Percentiles rank a stretch among this genome's conserved stretches.
phyloP scores from a whole-genome alignment of 2,888 invertebrate genomes.

The Glyphotaelius pellucidus region DNA sequence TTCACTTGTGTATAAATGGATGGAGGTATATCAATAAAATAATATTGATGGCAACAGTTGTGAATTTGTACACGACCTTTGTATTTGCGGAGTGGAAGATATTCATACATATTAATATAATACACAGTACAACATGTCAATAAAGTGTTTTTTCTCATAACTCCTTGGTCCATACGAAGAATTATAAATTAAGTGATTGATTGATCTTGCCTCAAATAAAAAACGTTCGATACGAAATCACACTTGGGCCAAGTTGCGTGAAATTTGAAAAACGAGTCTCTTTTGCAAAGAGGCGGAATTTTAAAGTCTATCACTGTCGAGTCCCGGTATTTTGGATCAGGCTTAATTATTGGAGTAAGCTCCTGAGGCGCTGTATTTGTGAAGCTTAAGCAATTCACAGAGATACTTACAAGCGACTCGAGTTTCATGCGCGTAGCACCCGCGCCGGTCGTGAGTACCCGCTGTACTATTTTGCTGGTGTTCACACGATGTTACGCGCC shows the following conservation, averaged over 20 bases:
- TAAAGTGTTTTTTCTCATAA: not conserved
- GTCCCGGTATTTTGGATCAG: not conserved
- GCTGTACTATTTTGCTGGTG: too few species aligned
- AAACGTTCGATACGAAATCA: not conserved
- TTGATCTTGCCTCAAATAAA: not conserved
- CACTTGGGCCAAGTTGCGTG: not conserved
- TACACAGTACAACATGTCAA: not conserved
- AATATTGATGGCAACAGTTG: slow-evolving; percentile 2
- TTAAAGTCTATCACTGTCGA: not conserved
- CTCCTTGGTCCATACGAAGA: not conserved
- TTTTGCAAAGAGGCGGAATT: not conserved
- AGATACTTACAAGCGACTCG: too few species aligned
- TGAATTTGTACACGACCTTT: not conserved
- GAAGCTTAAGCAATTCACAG: too few species aligned
- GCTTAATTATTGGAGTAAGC: not conserved
- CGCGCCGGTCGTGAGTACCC: too few species aligned
- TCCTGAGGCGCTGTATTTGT: not conserved
- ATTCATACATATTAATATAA: not conserved
- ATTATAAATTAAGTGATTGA: not conserved
- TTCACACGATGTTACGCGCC: too few species aligned
- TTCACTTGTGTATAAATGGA: not conserved
- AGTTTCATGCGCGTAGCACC: too few species aligned
- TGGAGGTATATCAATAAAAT: not conserved
- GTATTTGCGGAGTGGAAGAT: not conserved
- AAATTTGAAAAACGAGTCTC: not conserved